These are phyloP conservation scores for Sebastes kiyomatsui DNA, from an alignment of 2,797 vertebrate genomes.

Conservation along the genomic window DNA sequence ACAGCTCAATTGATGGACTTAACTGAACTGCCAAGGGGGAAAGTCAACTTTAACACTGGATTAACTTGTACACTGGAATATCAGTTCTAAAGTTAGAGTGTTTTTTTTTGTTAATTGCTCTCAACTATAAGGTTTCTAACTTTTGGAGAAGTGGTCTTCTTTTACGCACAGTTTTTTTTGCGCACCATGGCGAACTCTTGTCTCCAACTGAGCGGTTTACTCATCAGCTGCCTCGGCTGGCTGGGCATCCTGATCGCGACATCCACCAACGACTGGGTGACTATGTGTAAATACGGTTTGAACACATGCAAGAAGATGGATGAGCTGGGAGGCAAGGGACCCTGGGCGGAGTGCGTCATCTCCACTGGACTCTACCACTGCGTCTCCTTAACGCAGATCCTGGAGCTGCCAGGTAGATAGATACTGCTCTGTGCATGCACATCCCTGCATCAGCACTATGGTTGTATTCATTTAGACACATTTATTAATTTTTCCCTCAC, in stretches of 20 bases:
- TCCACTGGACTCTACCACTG: slow-evolving; percentile 94
- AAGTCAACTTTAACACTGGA: slow-evolving; percentile 48
- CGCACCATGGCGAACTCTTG: slow-evolving; percentile 89
- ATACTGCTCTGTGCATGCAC: not conserved
- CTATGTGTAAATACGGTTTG: slow-evolving; percentile 91
- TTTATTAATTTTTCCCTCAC: too few relatives aligned
- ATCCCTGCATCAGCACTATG: not conserved
- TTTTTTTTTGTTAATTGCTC: not conserved
- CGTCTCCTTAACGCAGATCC: slow-evolving; percentile 90
- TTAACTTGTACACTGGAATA: slow-evolving; percentile 38
- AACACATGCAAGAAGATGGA: slow-evolving; percentile 95
- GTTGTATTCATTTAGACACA: not conserved
- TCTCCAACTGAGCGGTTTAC: slow-evolving; percentile 90
- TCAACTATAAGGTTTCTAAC: not conserved
- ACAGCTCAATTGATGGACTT: slow-evolving; percentile 40
- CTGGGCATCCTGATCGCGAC: slow-evolving; percentile 92
- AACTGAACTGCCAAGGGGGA: slow-evolving; percentile 4
- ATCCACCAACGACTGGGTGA: slow-evolving; percentile 95
- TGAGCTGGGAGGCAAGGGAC: slow-evolving; percentile 90
- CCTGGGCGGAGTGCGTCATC: slow-evolving; percentile 95
- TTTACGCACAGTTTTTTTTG: slow-evolving; percentile 24
- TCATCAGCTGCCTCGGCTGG: slow-evolving; percentile 91
- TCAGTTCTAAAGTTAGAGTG: not conserved
- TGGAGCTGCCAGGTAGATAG: slow-evolving; percentile 91
- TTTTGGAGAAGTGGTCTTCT: not conserved